A percentile compares a stretch with the other conserved stretches of the same genome.
phyloP scores from a whole-genome alignment of 2,888 invertebrate genomes.

The Gymnocheta viridis region DNA sequence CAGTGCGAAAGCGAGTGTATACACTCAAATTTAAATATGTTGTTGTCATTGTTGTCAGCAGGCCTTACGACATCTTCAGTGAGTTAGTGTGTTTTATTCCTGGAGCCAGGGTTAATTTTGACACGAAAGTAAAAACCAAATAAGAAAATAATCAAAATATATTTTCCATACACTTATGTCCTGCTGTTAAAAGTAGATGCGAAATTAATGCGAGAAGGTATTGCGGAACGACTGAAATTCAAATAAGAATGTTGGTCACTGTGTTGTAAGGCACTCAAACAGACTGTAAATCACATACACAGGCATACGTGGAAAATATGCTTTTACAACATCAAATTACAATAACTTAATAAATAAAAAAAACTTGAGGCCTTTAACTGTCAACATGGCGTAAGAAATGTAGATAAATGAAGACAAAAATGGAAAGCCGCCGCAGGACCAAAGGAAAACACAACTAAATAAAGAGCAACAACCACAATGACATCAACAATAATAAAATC shows the following conservation, averaged over 20 bases:
- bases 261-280: neutral
- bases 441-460: neutral
- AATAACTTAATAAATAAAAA: neutral
- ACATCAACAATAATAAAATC: neutral
- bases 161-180: neutral
- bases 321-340: neutral
- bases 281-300: neutral
- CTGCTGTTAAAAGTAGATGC: neutral
- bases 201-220: neutral
- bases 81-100: neutral
- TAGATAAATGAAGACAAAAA: constrained; percentile 44
- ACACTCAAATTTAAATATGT: neutral
- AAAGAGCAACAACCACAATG: neutral
- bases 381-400: constrained; percentile 48
- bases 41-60: neutral
- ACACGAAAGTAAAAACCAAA: neutral
- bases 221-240: neutral
- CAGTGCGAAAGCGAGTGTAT: neutral
- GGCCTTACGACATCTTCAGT: neutral
- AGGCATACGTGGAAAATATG: neutral
- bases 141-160: neutral
- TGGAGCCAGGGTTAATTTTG: constrained; percentile 25
- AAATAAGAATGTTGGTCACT: neutral
- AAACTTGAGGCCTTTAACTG: constrained; percentile 43
- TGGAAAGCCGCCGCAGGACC: constrained; percentile 50